Evolutionary conservation across 2,888 invertebrate species (phyloP).

Genomic region (Palloptera scutellata): DNA sequence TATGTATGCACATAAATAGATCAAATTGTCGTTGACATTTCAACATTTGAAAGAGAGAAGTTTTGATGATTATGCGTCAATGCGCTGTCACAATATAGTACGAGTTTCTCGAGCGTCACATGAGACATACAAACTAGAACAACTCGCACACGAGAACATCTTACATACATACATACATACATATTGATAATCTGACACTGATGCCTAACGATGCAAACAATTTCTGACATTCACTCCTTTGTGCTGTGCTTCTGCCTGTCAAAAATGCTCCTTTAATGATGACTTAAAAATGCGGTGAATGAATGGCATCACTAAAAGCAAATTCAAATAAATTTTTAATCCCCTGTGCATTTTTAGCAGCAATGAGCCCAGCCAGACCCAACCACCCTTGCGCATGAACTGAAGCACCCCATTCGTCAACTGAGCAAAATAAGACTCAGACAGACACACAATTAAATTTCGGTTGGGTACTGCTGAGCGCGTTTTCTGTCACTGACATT

Average conservation of each 20-base stretch:
- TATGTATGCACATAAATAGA: background rate
- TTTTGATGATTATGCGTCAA: slow-evolving; percentile 12
- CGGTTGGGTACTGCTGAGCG: background rate
- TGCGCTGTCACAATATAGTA: slow-evolving; percentile 12
- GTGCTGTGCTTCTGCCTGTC: background rate
- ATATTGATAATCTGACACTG: slow-evolving; percentile 24
- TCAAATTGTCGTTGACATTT: slow-evolving; percentile 4
- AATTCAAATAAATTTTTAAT: slow-evolving; percentile 56
- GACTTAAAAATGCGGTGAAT: slow-evolving; percentile 13
- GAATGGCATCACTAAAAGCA: slow-evolving; percentile 50
- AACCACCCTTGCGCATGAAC: slow-evolving; percentile 40
- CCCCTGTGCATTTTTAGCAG: slow-evolving; percentile 55
- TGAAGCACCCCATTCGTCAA: slow-evolving; percentile 57
- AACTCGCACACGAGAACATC: background rate
- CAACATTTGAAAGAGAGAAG: background rate
- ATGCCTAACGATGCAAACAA: slow-evolving; percentile 18
- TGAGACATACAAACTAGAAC: background rate
- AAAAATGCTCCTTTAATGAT: slow-evolving; percentile 1
- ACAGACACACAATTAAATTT: slow-evolving; percentile 25
- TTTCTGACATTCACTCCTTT: slow-evolving; percentile 10
- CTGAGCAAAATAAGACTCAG: slow-evolving; percentile 35
- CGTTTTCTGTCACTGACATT: too few species aligned
- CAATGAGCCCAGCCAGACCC: too few species aligned
- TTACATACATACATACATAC: too few species aligned
- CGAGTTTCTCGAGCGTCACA: too few species aligned